Percentiles rank a stretch among this genome's conserved stretches.
phyloP scores from a whole-genome alignment of 2,113 vertebrate species.

The Connochaetes taurinus region DNA sequence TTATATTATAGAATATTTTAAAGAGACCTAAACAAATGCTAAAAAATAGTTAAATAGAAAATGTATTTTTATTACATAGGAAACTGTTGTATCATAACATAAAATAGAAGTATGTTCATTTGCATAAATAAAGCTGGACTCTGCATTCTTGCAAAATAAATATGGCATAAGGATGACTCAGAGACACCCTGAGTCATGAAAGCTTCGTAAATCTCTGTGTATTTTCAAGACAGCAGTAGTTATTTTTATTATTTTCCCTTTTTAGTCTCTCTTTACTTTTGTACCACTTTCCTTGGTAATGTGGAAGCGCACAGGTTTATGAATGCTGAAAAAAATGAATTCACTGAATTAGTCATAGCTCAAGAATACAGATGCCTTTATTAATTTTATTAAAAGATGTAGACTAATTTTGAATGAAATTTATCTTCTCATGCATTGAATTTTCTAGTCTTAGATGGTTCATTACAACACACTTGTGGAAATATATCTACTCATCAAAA shows the following conservation, averaged over 20 bases:
- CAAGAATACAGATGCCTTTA: background rate
- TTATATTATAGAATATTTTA: background rate
- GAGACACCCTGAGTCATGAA: constrained; percentile 3
- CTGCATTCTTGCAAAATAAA: constrained; percentile 39
- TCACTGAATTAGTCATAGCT: background rate
- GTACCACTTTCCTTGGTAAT: background rate
- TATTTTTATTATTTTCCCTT: constrained; percentile 24
- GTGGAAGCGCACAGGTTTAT: background rate
- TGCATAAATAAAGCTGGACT: constrained; percentile 33
- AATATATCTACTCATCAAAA: background rate
- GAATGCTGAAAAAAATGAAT: background rate
- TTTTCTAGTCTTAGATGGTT: background rate
- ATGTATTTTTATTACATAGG: background rate
- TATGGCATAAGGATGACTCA: constrained; percentile 9
- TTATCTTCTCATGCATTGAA: background rate
- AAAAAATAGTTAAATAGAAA: background rate
- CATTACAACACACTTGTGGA: background rate
- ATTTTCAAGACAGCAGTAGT: constrained; percentile 14
- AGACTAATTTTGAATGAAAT: background rate
- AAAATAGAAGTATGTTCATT: constrained; percentile 9
- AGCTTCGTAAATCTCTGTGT: background rate
- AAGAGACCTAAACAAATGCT: background rate
- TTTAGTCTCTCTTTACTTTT: background rate
- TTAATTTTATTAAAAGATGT: background rate
- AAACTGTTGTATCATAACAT: constrained; percentile 14